Base-by-base conservation (phyloP, 2,888 invertebrate species). In the Caenorhabditis macrosperma region DNA sequence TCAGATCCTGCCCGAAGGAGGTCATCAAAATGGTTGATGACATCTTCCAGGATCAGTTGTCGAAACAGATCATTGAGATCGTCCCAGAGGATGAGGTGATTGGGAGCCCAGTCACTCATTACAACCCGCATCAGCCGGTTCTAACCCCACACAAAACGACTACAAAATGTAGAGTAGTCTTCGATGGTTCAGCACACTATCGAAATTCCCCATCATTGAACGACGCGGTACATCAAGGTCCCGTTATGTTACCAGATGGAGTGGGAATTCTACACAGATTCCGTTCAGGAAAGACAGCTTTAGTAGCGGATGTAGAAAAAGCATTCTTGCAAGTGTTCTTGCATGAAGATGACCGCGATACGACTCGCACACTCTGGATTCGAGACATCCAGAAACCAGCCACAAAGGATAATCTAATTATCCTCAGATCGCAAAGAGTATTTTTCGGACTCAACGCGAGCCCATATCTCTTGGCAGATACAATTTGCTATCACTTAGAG, bases 361-460 rank as follows among this genome's bases (percentile, higher is more conserved):
- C 38, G 1, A 64, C 64, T 0, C 55, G 84, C 30, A 63, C 81
- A 12, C 7, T 85, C 15, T 83, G 85, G 83, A 5, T 75, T 1
- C 38, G 64, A 33, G 68, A 82, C 44, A 22, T 35, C 22, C 24
- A 33, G 0, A 10, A 48, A 17, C 83, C 82, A 12, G 10, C 52
- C 1, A 44, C 46, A 0, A 15, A 26, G 5, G 41, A 50, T 1
- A 85, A 85, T 35, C n/a, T 85, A 0, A 10, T 24, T 17, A 52
- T 71, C 1, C 67, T 64, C 22, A 33, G 84, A 26, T 82, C 75
- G 28, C 44, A 30, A 0, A 24, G 80, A 30, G 69, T 86, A 0
- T 33, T 77, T 0, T 85, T 85, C 33, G 85, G 85, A 0, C 44
- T 85, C 9, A 81, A 67, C 15, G 60, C n/a, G n/a, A n/a, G n/a